Percentiles rank a stretch among this genome's conserved stretches.
These are phyloP conservation scores for Yponomeuta evonymella DNA, from an alignment of 2,888 invertebrate species.

Conservation along the genomic window DNA sequence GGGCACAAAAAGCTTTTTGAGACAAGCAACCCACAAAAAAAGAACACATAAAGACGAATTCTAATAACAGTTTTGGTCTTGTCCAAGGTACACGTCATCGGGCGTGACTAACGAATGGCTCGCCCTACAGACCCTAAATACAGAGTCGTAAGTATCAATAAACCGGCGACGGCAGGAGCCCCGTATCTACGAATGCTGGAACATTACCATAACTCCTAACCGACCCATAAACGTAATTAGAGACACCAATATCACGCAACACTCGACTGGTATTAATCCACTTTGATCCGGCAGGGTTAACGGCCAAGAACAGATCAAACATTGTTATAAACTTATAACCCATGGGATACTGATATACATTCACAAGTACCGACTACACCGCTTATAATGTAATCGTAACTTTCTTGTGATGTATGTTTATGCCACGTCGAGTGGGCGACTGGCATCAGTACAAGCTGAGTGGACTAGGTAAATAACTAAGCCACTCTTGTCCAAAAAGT, in stretches of 20 bases:
- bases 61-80: slow-evolving; percentile 66
- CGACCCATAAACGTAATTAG: slow-evolving; percentile 67
- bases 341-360: slow-evolving; percentile 46
- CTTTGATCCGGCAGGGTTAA: slow-evolving; percentile 62
- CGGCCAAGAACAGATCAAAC: slow-evolving; percentile 52
- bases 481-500: not conserved
- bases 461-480: slow-evolving; percentile 1
- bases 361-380: slow-evolving; percentile 30
- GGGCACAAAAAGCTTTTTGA: slow-evolving; percentile 53
- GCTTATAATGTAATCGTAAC: slow-evolving; percentile 49
- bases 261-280: slow-evolving; percentile 67
- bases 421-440: slow-evolving; percentile 40
- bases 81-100: slow-evolving; percentile 76
- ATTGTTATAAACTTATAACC: slow-evolving; percentile 37
- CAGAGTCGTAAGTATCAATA: slow-evolving; percentile 74
- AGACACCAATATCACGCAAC: slow-evolving; percentile 62
- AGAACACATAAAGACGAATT: slow-evolving; percentile 46
- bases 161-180: slow-evolving; percentile 44
- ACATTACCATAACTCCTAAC: slow-evolving; percentile 68
- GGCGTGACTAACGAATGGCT: slow-evolving; percentile 76
- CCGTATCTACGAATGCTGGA: slow-evolving; percentile 58
- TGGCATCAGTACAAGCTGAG: slow-evolving; percentile 24
- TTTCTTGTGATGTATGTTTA: slow-evolving; percentile 36
- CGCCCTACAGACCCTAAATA: slow-evolving; percentile 76
- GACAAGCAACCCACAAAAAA: slow-evolving; percentile 53